Conservation (phyloP, 2,797 vertebrate species). For the Spinus olivaceus region DNA sequence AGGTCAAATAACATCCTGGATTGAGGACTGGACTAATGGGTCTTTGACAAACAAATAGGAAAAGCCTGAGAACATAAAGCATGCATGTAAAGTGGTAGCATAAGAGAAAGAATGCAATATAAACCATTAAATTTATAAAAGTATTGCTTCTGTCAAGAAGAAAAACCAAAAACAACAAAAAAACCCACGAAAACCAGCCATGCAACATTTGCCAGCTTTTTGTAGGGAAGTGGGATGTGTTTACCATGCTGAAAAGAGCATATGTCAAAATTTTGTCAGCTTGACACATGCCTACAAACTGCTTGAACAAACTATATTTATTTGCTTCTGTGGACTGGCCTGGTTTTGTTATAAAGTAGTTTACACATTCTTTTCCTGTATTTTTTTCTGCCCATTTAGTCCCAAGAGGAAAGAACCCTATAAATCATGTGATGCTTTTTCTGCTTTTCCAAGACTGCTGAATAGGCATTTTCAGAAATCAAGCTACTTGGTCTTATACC, state of each 20-base stretch:
- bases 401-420: neutral
- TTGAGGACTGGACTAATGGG: neutral
- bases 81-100: neutral
- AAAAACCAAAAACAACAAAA: neutral
- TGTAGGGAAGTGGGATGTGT: neutral
- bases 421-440: neutral
- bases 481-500: neutral
- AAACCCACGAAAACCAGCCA: neutral
- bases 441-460: neutral
- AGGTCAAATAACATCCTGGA: neutral
- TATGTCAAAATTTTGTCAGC: neutral
- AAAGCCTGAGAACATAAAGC: neutral
- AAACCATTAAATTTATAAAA: neutral
- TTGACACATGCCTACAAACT: neutral
- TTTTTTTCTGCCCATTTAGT: neutral
- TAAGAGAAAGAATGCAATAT: neutral
- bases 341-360: neutral
- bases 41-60: neutral
- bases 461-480: neutral
- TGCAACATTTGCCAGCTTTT: neutral
- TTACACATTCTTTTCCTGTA: accelerated
- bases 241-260: neutral
- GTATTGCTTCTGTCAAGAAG: neutral
- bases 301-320: neutral
- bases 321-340: neutral